phyloP scores from a whole-genome alignment of 2,113 vertebrate genomes.

The Odobenus rosmarus region DNA sequence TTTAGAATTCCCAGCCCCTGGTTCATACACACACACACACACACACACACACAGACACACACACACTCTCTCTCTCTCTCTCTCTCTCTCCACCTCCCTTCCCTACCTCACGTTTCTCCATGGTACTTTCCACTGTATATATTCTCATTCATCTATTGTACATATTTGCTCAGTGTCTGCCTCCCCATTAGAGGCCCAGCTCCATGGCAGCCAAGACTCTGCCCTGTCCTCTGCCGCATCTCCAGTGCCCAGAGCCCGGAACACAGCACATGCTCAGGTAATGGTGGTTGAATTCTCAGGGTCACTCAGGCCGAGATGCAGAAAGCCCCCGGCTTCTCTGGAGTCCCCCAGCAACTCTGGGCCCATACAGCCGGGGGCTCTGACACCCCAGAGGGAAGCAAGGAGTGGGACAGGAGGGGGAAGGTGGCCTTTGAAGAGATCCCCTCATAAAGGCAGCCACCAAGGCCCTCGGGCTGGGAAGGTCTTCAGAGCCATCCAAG shows the following conservation, averaged over 20 bases:
- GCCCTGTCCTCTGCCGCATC: neutral
- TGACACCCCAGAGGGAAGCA: neutral
- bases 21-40: neutral
- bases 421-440: neutral
- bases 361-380: neutral
- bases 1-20: neutral
- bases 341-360: neutral
- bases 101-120: fast-evolving
- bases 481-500: neutral
- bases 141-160: neutral
- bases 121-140: neutral
- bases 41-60: neutral
- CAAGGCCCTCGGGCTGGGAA: neutral
- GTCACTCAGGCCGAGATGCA: conserved; percentile 51
- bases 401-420: neutral
- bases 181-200: neutral
- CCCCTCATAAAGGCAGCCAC: neutral
- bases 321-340: conserved; percentile 28
- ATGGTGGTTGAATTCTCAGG: neutral
- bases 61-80: neutral
- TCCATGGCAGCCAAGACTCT: neutral
- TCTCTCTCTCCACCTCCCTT: neutral
- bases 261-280: neutral
- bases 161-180: neutral
- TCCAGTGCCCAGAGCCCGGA: neutral